Percentiles rank a stretch among this genome's conserved stretches.
These are phyloP conservation scores for Gastracanthus pulcherrimus DNA, from an alignment of 2,888 invertebrate species.

Conservation along the genomic window DNA sequence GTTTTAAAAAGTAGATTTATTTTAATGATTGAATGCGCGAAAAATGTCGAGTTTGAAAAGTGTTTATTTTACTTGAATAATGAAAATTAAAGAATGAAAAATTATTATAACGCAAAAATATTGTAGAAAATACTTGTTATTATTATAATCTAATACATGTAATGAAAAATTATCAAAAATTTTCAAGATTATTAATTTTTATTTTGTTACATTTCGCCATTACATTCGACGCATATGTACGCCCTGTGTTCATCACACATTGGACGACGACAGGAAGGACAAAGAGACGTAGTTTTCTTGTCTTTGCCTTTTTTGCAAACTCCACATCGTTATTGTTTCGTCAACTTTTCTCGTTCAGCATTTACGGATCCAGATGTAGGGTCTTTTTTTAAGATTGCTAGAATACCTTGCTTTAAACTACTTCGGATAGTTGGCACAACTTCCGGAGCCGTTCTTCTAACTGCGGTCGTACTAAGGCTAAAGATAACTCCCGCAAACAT, in stretches of 20 bases:
- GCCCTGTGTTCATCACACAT: constrained; percentile 54
- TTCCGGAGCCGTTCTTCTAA: constrained; percentile 6
- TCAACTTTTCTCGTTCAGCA: constrained; percentile 22
- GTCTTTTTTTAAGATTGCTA: constrained; percentile 6
- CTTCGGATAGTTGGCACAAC: not conserved
- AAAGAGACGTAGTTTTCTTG: constrained; percentile 43
- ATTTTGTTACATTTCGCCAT: constrained; percentile 27
- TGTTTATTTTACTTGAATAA: constrained; percentile 30
- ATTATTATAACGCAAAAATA: constrained; percentile 31
- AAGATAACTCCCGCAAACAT: constrained; percentile 7
- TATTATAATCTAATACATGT: constrained; percentile 17
- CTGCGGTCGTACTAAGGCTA: constrained; percentile 15
- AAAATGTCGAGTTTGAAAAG: constrained; percentile 18
- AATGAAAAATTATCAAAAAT: constrained; percentile 21
- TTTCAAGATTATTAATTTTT: not conserved
- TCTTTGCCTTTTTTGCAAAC: constrained; percentile 41
- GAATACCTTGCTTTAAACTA: not conserved
- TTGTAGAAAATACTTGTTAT: constrained; percentile 12
- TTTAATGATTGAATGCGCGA: constrained; percentile 35
- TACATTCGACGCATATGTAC: constrained; percentile 49
- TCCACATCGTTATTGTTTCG: constrained; percentile 36
- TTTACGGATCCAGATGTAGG: not conserved
- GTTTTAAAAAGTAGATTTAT: constrained; percentile 50
- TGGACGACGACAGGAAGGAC: constrained; percentile 49
- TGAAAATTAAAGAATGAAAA: constrained; percentile 35